Base-by-base conservation (phyloP, 2,113 vertebrate genomes). In the Sturnus vulgaris region DNA sequence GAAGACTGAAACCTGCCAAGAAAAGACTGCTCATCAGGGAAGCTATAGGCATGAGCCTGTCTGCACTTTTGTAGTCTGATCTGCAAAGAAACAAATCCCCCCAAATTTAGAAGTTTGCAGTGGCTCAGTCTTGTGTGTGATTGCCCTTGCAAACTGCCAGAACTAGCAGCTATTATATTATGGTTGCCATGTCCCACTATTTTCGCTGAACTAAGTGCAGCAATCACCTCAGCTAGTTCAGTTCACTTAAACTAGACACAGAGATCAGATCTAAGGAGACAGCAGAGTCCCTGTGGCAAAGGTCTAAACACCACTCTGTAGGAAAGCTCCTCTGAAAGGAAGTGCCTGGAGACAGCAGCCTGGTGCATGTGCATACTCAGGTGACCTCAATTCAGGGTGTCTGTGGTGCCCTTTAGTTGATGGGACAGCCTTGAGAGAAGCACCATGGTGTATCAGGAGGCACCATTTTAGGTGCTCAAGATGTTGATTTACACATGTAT, bases 171-270 rank as follows among this genome's bases (percentile, higher is more conserved):
- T 52, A 4, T 33, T 30, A 12, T 22, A 10, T 23, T 53, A 33
- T 1, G 2, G 37, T 42, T 64, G 10, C 22, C 39, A 5, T 2
- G 5, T 11, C 20, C 24, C 39, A 0, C 30, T 40, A 5, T 35
- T 81, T 56, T 17, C 35, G 25, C 19, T 44, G 78, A 59, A 52
- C 10, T 59, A 35, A 63, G 35, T 3, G 22, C 68, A 86, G 21
- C 25, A 55, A 27, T 35, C 25, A 24, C 12, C 33, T 33, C 23
- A 16, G 13, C 8, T 12, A 50, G 39, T 31, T 64, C 65, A 46
- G 35, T n/a, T 64, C 40, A 12, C 44, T 71, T 44, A 27, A 75
- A 61, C 5, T 7, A 22, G 42, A 24, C 25, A 14, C 21, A 52
- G 46, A 82, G n/a, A 59, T 31, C 50, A 84, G 31, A 55, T 18